Percentiles rank a stretch among this genome's conserved stretches.
These are phyloP conservation scores for Pao palembangensis DNA, from an alignment of 2,113 vertebrate species.

Conservation along the genomic window DNA sequence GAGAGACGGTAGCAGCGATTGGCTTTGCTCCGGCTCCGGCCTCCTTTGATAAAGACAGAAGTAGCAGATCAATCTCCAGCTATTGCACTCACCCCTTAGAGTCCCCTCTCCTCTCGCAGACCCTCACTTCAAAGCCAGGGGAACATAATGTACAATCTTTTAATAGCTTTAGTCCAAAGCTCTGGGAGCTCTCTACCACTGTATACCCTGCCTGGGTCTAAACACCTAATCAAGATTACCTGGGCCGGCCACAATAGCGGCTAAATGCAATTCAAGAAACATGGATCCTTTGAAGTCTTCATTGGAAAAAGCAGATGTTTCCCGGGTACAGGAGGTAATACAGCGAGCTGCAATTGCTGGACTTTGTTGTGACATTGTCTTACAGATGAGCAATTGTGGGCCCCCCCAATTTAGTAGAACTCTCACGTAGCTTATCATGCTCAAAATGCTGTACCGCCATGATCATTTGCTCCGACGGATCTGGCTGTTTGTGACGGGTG, in stretches of 20 bases:
- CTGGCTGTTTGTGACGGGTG: constrained; percentile 96
- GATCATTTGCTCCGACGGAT: constrained; percentile 98
- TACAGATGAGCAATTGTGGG: constrained; percentile 92
- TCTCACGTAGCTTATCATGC: constrained; percentile 98
- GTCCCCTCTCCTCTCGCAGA: constrained; percentile 87
- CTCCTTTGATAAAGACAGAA: constrained; percentile 88
- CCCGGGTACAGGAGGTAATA: constrained; percentile 89
- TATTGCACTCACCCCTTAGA: constrained; percentile 84
- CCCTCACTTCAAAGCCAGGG: constrained; percentile 98
- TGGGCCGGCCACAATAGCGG: constrained; percentile 94
- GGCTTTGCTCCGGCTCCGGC: constrained; percentile 71
- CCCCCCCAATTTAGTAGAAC: constrained; percentile 95
- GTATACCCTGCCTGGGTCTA: constrained; percentile 94
- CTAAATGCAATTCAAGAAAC: constrained; percentile 99
- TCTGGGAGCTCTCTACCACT: constrained; percentile 87
- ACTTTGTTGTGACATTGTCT: constrained; percentile 98
- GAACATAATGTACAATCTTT: constrained; percentile 99
- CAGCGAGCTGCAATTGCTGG: constrained; percentile 91
- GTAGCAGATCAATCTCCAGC: constrained; percentile 85
- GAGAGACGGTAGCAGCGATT: constrained; percentile 77
- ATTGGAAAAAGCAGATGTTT: constrained; percentile 91
- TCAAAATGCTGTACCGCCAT: constrained; percentile 94
- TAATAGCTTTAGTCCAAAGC: constrained; percentile 99
- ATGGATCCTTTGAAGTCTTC: constrained; percentile 94
- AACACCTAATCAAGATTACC: constrained; percentile 99